Conservation (phyloP, 2,888 invertebrate species). For the Lingula anatina region DNA sequence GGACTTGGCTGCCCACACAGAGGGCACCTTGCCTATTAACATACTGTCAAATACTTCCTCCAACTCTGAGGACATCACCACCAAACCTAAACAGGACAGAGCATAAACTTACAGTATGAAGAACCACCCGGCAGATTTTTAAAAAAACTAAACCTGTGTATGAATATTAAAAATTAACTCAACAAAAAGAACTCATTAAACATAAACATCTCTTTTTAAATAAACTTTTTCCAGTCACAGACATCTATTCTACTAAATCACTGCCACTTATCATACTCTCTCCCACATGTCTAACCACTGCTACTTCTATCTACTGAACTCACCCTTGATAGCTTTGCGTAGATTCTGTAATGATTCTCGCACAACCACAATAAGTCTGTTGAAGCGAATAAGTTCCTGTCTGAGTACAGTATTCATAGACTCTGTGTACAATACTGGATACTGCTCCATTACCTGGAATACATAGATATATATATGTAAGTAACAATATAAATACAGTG, state of each 20-base stretch:
- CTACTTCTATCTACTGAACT: no score
- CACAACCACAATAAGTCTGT: constrained; percentile 46
- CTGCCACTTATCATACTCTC: no score
- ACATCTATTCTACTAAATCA: no score
- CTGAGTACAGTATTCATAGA: constrained; percentile 53
- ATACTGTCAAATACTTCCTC: constrained; percentile 52
- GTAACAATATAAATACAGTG: constrained; percentile 51
- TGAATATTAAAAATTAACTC: no score
- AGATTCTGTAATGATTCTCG: constrained; percentile 43
- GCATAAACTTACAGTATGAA: no score
- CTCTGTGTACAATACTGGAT: constrained; percentile 50
- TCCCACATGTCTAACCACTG: no score
- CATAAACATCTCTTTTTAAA: no score
- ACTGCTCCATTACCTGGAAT: constrained; percentile 46
- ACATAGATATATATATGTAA: constrained; percentile 18
- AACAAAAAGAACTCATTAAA: no score
- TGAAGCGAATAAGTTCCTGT: constrained; percentile 52
- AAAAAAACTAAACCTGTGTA: no score
- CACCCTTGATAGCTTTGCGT: constrained; percentile 52
- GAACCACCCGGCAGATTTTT: no score
- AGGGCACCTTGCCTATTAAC: constrained; percentile 50
- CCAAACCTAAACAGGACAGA: constrained; percentile 51
- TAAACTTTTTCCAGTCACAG: no score
- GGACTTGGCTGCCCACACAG: constrained; percentile 50
- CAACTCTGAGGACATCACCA: constrained; percentile 51